A percentile compares a stretch with the other conserved stretches of the same genome.
phyloP scores from a whole-genome alignment of 2,113 vertebrate species.

The Tonatia bakeri region DNA sequence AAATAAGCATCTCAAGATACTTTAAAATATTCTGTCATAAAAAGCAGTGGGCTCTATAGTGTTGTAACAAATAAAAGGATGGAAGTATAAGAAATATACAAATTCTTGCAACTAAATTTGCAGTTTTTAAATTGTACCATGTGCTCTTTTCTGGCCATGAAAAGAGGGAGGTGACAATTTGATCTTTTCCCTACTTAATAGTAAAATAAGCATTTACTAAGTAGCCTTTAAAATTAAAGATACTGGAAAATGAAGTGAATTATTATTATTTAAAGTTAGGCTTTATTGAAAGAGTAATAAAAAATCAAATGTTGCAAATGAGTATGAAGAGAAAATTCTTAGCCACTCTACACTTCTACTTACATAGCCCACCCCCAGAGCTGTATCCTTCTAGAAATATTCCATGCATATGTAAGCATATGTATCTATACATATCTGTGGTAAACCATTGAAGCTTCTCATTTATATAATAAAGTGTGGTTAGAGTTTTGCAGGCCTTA shows the following conservation, averaged over 20 bases:
- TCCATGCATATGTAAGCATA: neutral
- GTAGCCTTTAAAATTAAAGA: conserved; percentile 32
- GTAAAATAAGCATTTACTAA: conserved; percentile 20
- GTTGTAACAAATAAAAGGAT: conserved; percentile 26
- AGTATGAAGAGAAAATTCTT: neutral
- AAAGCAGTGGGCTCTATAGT: neutral
- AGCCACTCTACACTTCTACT: neutral
- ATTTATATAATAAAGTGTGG: conserved; percentile 1
- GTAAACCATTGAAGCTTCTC: neutral
- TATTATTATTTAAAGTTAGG: conserved; percentile 16
- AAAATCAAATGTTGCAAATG: neutral
- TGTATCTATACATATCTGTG: neutral
- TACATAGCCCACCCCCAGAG: neutral
- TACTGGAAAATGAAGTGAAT: conserved; percentile 17
- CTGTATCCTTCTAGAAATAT: neutral
- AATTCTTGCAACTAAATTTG: neutral
- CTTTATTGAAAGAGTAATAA: conserved; percentile 3
- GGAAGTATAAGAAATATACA: neutral
- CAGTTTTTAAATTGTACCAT: neutral
- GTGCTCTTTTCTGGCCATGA: neutral
- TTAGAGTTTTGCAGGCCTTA: neutral
- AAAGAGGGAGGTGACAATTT: neutral
- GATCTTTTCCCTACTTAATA: neutral
- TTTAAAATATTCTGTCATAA: neutral
- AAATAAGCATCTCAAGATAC: neutral